Evolutionary conservation across 30 jellyfish, hydroid and myxozoan species (phyloP).

Genomic region (Aurelia sp.): DNA sequence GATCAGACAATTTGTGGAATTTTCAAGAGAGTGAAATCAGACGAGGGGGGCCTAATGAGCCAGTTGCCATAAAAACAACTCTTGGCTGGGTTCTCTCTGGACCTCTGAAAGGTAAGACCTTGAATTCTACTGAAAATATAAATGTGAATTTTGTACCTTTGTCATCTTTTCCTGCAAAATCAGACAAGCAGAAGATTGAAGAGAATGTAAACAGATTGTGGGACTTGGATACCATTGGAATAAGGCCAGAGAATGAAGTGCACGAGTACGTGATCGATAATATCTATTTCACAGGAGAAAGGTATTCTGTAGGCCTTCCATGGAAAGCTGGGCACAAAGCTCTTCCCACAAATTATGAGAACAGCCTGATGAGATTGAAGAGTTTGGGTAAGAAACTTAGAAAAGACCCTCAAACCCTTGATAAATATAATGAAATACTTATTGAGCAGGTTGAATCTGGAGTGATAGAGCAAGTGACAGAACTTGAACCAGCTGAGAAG

Average conservation of each 20-base stretch:
- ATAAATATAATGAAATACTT: constrained; percentile 22
- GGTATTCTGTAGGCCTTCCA: constrained; percentile 57
- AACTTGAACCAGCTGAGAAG: constrained; percentile 43
- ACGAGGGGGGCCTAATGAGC: constrained; percentile 17
- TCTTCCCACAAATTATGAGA: constrained; percentile 25
- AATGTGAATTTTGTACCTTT: constrained; percentile 26
- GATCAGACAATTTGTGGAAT: constrained; percentile 50
- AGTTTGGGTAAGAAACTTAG: constrained; percentile 44
- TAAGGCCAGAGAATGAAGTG: constrained; percentile 23
- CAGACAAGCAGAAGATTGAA: constrained; percentile 9
- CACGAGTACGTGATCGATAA: constrained; percentile 10
- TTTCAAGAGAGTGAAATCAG: constrained; percentile 41
- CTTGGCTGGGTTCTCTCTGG: constrained; percentile 58
- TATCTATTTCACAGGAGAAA: constrained; percentile 7
- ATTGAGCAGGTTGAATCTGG: constrained; percentile 50
- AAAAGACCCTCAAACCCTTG: constrained; percentile 10
- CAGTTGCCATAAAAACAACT: constrained; percentile 29
- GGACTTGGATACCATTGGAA: constrained; percentile 44
- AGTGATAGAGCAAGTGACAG: constrained; percentile 44
- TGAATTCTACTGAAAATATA: constrained; percentile 25
- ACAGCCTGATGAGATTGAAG: constrained; percentile 28
- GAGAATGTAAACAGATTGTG: constrained; percentile 16
- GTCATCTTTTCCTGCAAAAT: constrained; percentile 2
- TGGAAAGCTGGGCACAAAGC: constrained; percentile 59
- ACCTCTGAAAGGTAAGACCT: constrained; percentile 48